Conservation (phyloP, 1,140 invertebrate genomes). For the Chelonus insularis region DNA sequence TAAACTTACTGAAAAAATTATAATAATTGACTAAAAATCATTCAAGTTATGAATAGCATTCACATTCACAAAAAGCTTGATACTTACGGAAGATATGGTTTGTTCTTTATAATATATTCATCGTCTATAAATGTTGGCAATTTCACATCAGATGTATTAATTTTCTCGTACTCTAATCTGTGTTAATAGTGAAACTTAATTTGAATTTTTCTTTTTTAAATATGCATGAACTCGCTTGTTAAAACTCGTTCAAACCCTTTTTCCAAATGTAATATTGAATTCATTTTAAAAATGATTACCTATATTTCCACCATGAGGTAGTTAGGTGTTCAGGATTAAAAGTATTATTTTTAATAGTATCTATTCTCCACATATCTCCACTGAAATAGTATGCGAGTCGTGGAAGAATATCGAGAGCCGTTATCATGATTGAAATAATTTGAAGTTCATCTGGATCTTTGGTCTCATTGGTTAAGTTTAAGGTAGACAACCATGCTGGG, state of each 20-base stretch:
- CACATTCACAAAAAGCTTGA: too few relatives aligned
- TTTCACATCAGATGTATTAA: slow-evolving; percentile 34
- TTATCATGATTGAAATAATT: slow-evolving; percentile 47
- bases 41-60: too few relatives aligned
- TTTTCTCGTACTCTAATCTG: slow-evolving; percentile 46
- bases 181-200: not conserved
- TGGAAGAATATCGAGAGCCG: slow-evolving; percentile 45
- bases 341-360: slow-evolving; percentile 57
- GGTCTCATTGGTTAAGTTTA: slow-evolving; percentile 35
- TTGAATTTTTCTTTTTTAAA: too few relatives aligned
- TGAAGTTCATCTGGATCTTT: slow-evolving; percentile 35
- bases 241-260: too few relatives aligned
- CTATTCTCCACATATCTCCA: slow-evolving; percentile 65
- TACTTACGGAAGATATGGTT: slow-evolving; percentile 64
- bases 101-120: slow-evolving; percentile 61
- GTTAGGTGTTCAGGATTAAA: slow-evolving; percentile 43
- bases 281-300: slow-evolving; percentile 54
- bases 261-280: too few relatives aligned
- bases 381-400: slow-evolving; percentile 64
- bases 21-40: too few relatives aligned
- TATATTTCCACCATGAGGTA: slow-evolving; percentile 57
- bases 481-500: slow-evolving; percentile 41
- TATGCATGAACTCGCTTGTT: too few relatives aligned
- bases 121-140: slow-evolving; percentile 60
- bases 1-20: slow-evolving; percentile 56